phyloP scores from a whole-genome alignment of 2,888 invertebrate species.

The Seira sanloemensis region DNA sequence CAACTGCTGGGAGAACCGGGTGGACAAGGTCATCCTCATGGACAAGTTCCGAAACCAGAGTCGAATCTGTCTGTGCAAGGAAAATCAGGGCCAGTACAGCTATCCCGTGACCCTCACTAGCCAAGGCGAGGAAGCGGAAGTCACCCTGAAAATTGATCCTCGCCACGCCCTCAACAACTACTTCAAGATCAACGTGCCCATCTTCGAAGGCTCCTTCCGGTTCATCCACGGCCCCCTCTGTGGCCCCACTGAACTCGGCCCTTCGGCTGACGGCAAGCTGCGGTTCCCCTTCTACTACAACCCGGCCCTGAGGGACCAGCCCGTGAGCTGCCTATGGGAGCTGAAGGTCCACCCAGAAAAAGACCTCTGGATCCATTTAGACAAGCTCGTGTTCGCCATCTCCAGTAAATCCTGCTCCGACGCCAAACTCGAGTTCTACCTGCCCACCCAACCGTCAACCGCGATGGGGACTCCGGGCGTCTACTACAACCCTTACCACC shows the following conservation, averaged over 20 bases:
- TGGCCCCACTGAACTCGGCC: slow-evolving; percentile 87
- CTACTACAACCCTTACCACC: slow-evolving; percentile 66
- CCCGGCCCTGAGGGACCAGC: slow-evolving; percentile 69
- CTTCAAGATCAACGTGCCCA: slow-evolving; percentile 88
- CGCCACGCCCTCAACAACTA: slow-evolving; percentile 91
- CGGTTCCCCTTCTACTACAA: slow-evolving; percentile 82
- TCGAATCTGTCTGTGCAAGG: slow-evolving; percentile 83
- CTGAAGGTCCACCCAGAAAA: slow-evolving; percentile 84
- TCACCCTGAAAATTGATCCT: slow-evolving; percentile 88
- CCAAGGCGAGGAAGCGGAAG: slow-evolving; percentile 86
- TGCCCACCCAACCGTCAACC: slow-evolving; percentile 77
- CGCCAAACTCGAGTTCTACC: slow-evolving; percentile 88
- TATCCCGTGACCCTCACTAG: slow-evolving; percentile 81
- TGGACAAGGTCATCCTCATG: slow-evolving; percentile 83
- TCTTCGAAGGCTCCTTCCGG: slow-evolving; percentile 91
- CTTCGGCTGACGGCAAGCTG: slow-evolving; percentile 90
- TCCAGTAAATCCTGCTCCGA: slow-evolving; percentile 90
- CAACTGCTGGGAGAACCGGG: slow-evolving; percentile 90
- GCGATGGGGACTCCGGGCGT: slow-evolving; percentile 52
- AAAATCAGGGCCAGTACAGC: slow-evolving; percentile 77
- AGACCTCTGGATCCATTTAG: slow-evolving; percentile 91
- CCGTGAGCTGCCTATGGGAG: slow-evolving; percentile 73
- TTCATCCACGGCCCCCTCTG: slow-evolving; percentile 90
- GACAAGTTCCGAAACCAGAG: slow-evolving; percentile 67
- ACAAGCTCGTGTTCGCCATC: slow-evolving; percentile 78